Evolutionary conservation across 1,140 invertebrate species (phyloP).

Genomic region (Portunus trituberculatus): DNA sequence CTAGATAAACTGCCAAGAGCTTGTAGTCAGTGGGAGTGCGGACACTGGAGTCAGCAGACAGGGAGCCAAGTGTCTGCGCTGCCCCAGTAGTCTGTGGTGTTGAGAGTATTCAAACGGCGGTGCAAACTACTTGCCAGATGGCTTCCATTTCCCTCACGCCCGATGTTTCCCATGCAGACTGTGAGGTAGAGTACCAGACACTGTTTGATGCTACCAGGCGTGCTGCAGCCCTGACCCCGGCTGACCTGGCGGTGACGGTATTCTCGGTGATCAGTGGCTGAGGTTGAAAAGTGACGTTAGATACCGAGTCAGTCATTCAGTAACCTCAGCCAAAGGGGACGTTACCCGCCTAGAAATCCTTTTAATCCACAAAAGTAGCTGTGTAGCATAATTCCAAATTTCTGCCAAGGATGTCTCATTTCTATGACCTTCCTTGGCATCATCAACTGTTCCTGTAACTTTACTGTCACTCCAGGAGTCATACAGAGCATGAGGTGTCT

Average conservation of each 20-base stretch:
- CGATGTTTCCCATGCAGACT: slow-evolving; percentile 66
- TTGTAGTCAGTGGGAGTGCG: slow-evolving; percentile 67
- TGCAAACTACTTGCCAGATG: slow-evolving; percentile 74
- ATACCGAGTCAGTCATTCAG: background rate
- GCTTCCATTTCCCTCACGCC: slow-evolving; percentile 71
- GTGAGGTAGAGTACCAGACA: slow-evolving; percentile 65
- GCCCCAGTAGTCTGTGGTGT: slow-evolving; percentile 70
- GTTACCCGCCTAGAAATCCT: background rate
- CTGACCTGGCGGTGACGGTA: background rate
- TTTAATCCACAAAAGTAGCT: background rate
- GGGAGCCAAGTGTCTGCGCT: slow-evolving; percentile 38
- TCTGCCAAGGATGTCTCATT: background rate
- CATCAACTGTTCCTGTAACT: background rate
- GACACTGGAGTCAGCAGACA: background rate
- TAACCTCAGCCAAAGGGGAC: background rate
- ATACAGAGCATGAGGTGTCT: too few relatives aligned
- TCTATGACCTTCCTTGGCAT: background rate
- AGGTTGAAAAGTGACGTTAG: background rate
- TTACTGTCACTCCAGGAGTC: background rate
- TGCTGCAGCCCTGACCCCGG: slow-evolving; percentile 10
- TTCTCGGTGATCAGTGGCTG: background rate
- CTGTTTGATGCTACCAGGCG: background rate
- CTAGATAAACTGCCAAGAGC: slow-evolving; percentile 75
- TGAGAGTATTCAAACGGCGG: slow-evolving; percentile 57
- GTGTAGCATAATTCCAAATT: background rate